Conservation (phyloP, 2,888 invertebrate genomes). For the Bibio marci region DNA sequence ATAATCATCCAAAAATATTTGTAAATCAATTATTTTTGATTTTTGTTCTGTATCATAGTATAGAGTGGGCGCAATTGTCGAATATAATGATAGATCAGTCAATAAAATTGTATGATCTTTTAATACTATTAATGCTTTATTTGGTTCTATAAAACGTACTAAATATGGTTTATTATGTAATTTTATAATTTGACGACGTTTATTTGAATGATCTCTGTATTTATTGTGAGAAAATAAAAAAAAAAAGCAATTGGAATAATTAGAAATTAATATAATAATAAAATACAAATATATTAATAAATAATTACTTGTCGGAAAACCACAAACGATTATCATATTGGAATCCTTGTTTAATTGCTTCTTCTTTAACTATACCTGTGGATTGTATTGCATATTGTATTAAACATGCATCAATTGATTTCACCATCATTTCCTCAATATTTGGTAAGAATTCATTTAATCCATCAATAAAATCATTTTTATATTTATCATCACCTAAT, state of each 20-base stretch:
- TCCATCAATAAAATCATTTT: constrained; percentile 12
- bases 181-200: constrained; percentile 24
- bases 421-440: constrained; percentile 23
- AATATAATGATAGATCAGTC: constrained; percentile 22
- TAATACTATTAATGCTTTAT: constrained; percentile 21
- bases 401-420: constrained; percentile 20
- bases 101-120: constrained; percentile 17
- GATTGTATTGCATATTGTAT: constrained; percentile 23
- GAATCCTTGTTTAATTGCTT: constrained; percentile 21
- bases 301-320: constrained; percentile 22
- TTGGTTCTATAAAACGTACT: constrained; percentile 18
- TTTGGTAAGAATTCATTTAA: constrained; percentile 21
- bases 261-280: background rate
- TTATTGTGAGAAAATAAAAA: constrained; percentile 3
- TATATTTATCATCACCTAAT: background rate
- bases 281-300: background rate
- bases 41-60: constrained; percentile 16
- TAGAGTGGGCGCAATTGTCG: constrained; percentile 16
- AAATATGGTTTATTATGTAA: constrained; percentile 17
- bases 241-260: background rate
- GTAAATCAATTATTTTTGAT: constrained; percentile 16
- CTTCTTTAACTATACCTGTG: constrained; percentile 16
- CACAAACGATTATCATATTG: constrained; percentile 19
- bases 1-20: constrained; percentile 18
- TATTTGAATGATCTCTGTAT: constrained; percentile 23